These are phyloP conservation scores for Cataglyphis cursor DNA, from an alignment of 2,888 invertebrate genomes.

Conservation along the genomic window DNA sequence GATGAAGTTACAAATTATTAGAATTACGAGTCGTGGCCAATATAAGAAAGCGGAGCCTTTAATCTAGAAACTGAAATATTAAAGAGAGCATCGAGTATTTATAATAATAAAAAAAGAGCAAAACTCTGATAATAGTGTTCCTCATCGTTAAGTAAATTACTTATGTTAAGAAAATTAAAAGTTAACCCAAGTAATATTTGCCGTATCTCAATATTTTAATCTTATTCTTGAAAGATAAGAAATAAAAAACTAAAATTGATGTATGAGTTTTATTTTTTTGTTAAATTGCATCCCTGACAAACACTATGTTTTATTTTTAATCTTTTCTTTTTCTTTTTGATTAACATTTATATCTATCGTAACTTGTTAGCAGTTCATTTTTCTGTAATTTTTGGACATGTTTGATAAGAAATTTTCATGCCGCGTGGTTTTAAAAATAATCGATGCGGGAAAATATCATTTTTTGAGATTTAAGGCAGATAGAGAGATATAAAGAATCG, in stretches of 20 bases:
- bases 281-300: not conserved
- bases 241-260: not conserved
- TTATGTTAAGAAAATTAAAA: conserved; percentile 11
- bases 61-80: not conserved
- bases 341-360: not conserved
- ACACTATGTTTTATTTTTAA: not conserved
- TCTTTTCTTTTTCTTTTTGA: not conserved
- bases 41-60: not conserved
- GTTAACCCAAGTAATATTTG: not conserved
- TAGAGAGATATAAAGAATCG: conserved; percentile 15
- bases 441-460: conserved; percentile 8
- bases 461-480: conserved; percentile 30
- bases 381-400: not conserved
- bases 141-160: not conserved
- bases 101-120: not conserved
- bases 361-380: not conserved
- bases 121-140: not conserved
- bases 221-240: not conserved
- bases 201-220: not conserved
- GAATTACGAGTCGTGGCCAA: conserved; percentile 46
- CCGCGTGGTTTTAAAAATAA: conserved; percentile 3
- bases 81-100: not conserved
- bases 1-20: conserved; percentile 55
- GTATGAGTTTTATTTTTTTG: not conserved
- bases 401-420: not conserved